Percentiles rank a stretch among this genome's conserved stretches.
These are phyloP conservation scores for Campylorhamphus procurvoides DNA, from an alignment of 2,113 vertebrate genomes.

Conservation along the genomic window DNA sequence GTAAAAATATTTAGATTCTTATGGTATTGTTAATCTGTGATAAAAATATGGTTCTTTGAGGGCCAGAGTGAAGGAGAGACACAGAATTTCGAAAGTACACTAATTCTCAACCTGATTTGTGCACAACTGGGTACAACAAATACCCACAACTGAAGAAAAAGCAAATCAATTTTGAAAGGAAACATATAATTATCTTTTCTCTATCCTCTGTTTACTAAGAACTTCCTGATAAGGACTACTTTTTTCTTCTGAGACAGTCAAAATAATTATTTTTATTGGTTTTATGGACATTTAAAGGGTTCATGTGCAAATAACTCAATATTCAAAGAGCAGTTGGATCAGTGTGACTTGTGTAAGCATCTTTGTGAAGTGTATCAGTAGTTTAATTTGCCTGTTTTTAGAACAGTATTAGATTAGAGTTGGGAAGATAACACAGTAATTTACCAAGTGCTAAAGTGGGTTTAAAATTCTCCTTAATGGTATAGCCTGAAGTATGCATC, in stretches of 20 bases:
- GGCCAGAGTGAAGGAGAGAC: not conserved
- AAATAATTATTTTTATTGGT: not conserved
- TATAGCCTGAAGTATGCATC: not conserved
- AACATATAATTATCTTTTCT: not conserved
- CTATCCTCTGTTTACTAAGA: not conserved
- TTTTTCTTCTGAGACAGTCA: not conserved
- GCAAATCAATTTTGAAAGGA: not conserved
- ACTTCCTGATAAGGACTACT: not conserved
- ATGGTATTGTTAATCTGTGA: not conserved
- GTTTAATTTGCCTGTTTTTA: not conserved
- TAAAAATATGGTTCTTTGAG: not conserved
- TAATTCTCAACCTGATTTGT: not conserved
- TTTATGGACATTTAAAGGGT: not conserved
- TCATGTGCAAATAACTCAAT: not conserved
- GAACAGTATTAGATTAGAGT: not conserved
- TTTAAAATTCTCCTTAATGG: slow-evolving; percentile 10
- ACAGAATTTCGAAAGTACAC: not conserved
- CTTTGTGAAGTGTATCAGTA: not conserved
- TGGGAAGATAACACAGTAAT: not conserved
- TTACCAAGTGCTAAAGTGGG: not conserved
- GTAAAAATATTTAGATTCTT: not conserved
- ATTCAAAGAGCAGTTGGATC: not conserved
- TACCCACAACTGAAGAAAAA: not conserved
- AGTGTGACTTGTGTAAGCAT: not conserved
- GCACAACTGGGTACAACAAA: not conserved